These are phyloP conservation scores for Barypeithes pellucidus DNA, from an alignment of 2,888 invertebrate genomes.

Conservation along the genomic window DNA sequence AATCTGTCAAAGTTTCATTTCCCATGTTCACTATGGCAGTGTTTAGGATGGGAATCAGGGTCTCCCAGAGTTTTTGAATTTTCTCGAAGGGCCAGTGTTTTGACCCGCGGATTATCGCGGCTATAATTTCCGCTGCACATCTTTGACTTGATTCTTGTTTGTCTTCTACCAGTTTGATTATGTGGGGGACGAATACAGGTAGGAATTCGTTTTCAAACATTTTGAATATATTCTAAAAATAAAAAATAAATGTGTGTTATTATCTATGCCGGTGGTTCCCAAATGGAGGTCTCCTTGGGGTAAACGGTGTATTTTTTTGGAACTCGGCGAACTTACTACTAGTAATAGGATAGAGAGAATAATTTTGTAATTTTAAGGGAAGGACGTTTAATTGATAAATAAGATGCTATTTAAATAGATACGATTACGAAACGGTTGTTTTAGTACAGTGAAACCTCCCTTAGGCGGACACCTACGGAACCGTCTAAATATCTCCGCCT, in stretches of 20 bases:
- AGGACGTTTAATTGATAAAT: too few species aligned
- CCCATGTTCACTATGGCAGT: conserved; percentile 79
- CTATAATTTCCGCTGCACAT: conserved; percentile 87
- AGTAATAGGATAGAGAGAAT: too few species aligned
- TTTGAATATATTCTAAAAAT: conserved; percentile 79
- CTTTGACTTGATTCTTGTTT: conserved; percentile 85
- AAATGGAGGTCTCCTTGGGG: too few species aligned
- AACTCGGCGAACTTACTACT: too few species aligned
- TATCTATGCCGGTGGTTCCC: too few species aligned
- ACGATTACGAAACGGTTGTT: too few species aligned
- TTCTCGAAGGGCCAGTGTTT: conserved; percentile 86
- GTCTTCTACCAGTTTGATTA: conserved; percentile 78
- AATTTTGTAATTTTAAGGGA: too few species aligned
- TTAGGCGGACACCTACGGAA: too few species aligned
- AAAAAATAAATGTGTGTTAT: conserved; percentile 16
- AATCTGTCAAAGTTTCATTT: conserved; percentile 80
- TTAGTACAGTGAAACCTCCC: too few species aligned
- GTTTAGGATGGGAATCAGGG: conserved; percentile 78
- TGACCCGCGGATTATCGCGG: conserved; percentile 86
- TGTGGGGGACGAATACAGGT: conserved; percentile 76
- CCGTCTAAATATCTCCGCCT: too few species aligned
- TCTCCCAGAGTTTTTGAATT: conserved; percentile 76
- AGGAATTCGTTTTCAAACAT: conserved; percentile 82
- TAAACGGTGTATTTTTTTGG: too few species aligned
- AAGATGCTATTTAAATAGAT: too few species aligned